Base-by-base conservation (phyloP, 2,888 invertebrate species). In the Cheilosia soror region DNA sequence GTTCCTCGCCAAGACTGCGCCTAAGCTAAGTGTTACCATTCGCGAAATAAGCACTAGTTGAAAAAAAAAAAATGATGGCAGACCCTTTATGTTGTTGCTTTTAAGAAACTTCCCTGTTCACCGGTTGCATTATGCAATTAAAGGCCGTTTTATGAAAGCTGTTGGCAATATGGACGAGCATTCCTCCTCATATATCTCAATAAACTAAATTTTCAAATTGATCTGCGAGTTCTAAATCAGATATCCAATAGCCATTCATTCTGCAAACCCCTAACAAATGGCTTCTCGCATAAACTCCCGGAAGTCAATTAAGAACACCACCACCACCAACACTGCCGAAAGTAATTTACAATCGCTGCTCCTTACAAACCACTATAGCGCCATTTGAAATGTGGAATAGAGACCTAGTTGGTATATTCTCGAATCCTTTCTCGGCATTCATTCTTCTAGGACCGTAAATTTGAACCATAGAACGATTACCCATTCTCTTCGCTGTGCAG, bases 291-390 rank as follows among this genome's bases (percentile, higher is more conserved):
- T 53, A 25, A 53, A 65, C 33, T 66, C 60, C 80, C 80, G 80
- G 72, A 85, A 85, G 76, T 76, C 75, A 84, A 84, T 85, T 85
- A 66, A 53, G 55, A 75, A 51, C 47, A 63, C 42, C 62, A 63
- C 47, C 51, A 63, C 42, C 62, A 65, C 49, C 53, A 51, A 60
- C 40, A 51, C 44, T 49, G 49, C 57, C 44, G 31, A 79, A 75
- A 66, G 75, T 62, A 73, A 84, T 69, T 75, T 79, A 69, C 79
- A 69, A 58, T 37, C 57, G 7, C 40, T 58, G 5, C 37, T 57
- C 27, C 51, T 6, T 44, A 20, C 11, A 37, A 4, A 37, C 47
- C 55, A 31, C 40, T n/a, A 69, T 15, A 20, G 31, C 31, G 13
- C 42, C 4, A 20, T 40, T n/a, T 47, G 0, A 37, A 31, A 69